These are phyloP conservation scores for Steatornis caripensis DNA, from an alignment of 2,113 vertebrate genomes.

Conservation along the genomic window DNA sequence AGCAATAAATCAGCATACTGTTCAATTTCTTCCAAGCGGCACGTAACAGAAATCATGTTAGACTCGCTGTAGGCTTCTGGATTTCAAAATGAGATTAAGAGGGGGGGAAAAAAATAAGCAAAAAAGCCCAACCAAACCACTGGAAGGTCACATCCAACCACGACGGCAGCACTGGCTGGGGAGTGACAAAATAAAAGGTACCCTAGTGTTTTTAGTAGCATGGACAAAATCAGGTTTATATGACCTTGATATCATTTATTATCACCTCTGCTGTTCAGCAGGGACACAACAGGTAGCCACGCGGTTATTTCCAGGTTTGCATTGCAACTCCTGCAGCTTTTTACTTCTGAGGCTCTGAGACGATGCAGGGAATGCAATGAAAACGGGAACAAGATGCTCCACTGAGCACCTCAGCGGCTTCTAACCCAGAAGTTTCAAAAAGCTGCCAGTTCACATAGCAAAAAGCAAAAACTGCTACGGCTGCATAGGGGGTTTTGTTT, in stretches of 20 bases:
- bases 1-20: neutral
- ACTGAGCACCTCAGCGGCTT: neutral
- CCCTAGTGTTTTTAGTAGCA: neutral
- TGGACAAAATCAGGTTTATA: neutral
- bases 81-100: slow-evolving; percentile 15
- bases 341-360: neutral
- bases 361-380: neutral
- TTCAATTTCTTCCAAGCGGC: neutral
- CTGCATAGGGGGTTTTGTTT: neutral
- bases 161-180: neutral
- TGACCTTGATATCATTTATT: no score
- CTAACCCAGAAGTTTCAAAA: neutral
- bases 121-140: neutral
- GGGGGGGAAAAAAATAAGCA: neutral
- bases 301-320: neutral
- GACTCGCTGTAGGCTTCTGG: neutral
- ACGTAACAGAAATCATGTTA: neutral
- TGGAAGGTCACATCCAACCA: neutral
- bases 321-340: neutral
- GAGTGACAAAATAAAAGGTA: neutral
- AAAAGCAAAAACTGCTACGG: neutral
- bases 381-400: neutral
- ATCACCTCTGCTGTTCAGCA: neutral
- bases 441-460: neutral
- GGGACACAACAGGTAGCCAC: neutral